Base-by-base conservation (phyloP, 2,113 vertebrate species). In the Gambusia holbrooki region DNA sequence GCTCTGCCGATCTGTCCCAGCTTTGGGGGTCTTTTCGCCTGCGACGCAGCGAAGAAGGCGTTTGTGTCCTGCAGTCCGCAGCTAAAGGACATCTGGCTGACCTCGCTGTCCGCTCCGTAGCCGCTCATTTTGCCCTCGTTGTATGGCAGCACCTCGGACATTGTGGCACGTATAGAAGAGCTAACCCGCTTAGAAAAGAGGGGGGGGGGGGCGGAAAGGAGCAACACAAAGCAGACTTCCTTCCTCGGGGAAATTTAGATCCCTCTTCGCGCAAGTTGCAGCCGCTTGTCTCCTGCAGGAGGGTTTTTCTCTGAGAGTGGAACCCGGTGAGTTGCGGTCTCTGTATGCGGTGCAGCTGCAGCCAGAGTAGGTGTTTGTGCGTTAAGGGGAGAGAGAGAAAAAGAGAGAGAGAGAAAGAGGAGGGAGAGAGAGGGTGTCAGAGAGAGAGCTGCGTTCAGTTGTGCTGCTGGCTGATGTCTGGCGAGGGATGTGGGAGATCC, bases 91-190 rank as follows among this genome's bases (percentile, higher is more conserved):
- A 98, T 96, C 88, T 98, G 97, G 71, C 94, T 95, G 89, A 97
- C 96, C 90, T 99, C 97, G 84, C 95, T 94, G 92, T 98, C 97
- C 77, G 95, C 92, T 88, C 97, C 96, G 87, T 97, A 99, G 92
- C 96, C 96, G 92, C 88, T 97, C 97, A 99, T 97, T 91, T 99
- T 98, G 84, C 97, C 96, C 93, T 99, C 97, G 93, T 94, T 95
- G 94, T 98, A 99, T 86, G 97, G 97, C 93, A 99, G 93, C 85
- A 99, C 96, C 91, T 99, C 97, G 88, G 97, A 99, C 97, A 98
- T 99, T 89, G 87, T 94, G 93, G 88, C 72, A 84, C 84, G 28
- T 11, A 62, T 51, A 62, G 78, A 75, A 60, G 63, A 75, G 28
- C 10, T 77, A 66, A 81, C 80, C 48, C 42, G 48, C 74, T 48